Base-by-base conservation (phyloP, 2,888 invertebrate species). In the Leptinotarsa juncta region DNA sequence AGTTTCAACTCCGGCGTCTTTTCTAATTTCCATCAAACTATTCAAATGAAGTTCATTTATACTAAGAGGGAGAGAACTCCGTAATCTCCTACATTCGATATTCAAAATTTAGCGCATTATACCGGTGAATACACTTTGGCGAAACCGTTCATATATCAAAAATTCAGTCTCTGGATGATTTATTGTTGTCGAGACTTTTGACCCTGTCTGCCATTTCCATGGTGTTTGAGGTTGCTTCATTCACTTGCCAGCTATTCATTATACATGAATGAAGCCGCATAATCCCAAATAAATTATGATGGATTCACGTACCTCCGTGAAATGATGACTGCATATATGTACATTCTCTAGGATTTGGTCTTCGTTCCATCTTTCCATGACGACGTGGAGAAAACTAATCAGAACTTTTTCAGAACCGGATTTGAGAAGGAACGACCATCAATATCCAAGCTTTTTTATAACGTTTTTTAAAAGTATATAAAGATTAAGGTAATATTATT, bases 231-330 rank as follows among this genome's bases (percentile, higher is more conserved):
- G 57, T 57, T 20, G 15, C 57, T 57, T 57, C 23, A 57, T 57
- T 57, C 57, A 57, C 57, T 57, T 57, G 23, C 23, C 23, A 20
- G 23, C 57, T 57, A 20, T 57, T 57, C 57, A 57, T 57, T 57
- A 57, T 15, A 26, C 23, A 57, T 57, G 18, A 18, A 23, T 15
- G 15, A 23, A 15, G 57, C 57, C 15, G 57, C 20, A 23, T 57
- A 20, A 57, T 23, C 12, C 57, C 57, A 23, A 57, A 57, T 57
- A 57, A 57, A 57, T 57, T 57, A 57, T 57, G 57, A 57, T 57
- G 23, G 57, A 57, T 57, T 15, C 23, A 14, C 57, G 10, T 57
- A 23, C 23, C 57, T 23, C 20, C 57, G 57, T 20, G 20, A 20
- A 57, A 20, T 3, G 20, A 3, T 18, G 18, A 23, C 57, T 20